Evolutionary conservation across 2,888 invertebrate species (phyloP).

Genomic region (Lycocerus yunnanus): DNA sequence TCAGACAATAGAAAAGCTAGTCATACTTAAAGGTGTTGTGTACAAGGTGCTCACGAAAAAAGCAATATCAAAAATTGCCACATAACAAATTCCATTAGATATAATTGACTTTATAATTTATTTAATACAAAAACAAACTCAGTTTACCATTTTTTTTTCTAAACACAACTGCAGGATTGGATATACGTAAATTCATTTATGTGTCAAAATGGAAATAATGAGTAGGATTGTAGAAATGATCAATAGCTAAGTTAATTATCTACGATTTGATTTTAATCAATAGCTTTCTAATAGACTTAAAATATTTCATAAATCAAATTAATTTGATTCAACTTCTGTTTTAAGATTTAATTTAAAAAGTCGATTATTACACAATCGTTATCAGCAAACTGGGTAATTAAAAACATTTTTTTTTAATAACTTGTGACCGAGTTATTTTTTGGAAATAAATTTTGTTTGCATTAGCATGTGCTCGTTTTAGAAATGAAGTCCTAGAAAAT

Average conservation of each 20-base stretch:
- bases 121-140: not conserved
- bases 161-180: not conserved
- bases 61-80: constrained; percentile 17
- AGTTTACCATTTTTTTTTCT: not conserved
- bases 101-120: not conserved
- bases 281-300: constrained; percentile 5
- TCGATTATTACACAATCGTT: not conserved
- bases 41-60: constrained; percentile 22
- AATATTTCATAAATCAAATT: constrained; percentile 6
- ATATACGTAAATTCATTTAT: not conserved
- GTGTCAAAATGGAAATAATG: not conserved
- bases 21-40: constrained; percentile 20
- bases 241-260: constrained; percentile 1
- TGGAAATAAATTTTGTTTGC: not conserved
- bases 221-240: not conserved
- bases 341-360: not conserved
- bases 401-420: not conserved
- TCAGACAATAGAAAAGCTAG: constrained; percentile 27
- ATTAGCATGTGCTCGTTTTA: not conserved
- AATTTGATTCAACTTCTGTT: constrained; percentile 2
- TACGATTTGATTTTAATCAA: constrained; percentile 1
- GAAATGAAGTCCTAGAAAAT: constrained; percentile 10
- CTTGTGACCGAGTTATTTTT: not conserved
- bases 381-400: not conserved
- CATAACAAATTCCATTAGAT: constrained; percentile 8